These are phyloP conservation scores for Rhynchonycteris naso DNA, from an alignment of 2,797 vertebrate species.

Conservation along the genomic window DNA sequence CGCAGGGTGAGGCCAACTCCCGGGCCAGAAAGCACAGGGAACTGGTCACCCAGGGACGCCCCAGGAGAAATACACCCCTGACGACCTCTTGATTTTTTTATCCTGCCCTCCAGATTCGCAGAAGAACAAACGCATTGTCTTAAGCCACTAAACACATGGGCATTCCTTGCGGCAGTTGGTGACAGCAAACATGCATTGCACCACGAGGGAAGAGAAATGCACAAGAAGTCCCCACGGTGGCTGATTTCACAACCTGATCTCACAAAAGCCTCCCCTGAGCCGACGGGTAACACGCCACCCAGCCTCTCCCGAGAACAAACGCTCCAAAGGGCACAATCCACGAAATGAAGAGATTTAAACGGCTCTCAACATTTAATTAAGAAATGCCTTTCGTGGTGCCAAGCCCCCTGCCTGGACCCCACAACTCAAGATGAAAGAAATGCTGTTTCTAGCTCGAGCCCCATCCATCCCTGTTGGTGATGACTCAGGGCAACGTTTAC, in stretches of 20 bases:
- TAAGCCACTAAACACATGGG: not conserved
- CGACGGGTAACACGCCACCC: not conserved
- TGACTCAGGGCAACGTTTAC: not conserved
- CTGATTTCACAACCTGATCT: not conserved
- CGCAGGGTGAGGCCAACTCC: not conserved
- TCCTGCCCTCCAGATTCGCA: not conserved
- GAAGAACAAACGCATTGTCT: not conserved
- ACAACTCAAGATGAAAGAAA: not conserved
- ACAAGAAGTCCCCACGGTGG: not conserved
- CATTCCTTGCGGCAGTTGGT: not conserved
- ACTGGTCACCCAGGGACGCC: not conserved
- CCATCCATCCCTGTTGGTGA: not conserved
- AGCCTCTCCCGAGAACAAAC: too few relatives aligned
- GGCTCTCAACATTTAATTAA: not conserved
- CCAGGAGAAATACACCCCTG: not conserved
- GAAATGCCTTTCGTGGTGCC: not conserved
- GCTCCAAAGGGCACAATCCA: not conserved
- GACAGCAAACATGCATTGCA: not conserved
- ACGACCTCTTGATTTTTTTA: not conserved
- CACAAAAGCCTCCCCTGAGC: not conserved
- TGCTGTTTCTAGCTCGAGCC: not conserved
- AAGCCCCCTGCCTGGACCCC: not conserved
- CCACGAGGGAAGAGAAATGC: not conserved
- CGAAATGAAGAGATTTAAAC: not conserved
- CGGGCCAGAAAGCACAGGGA: not conserved